A percentile compares a stretch with the other conserved stretches of the same genome.
phyloP scores from a whole-genome alignment of 2,113 vertebrate species.

The Hypanus sabinus region DNA sequence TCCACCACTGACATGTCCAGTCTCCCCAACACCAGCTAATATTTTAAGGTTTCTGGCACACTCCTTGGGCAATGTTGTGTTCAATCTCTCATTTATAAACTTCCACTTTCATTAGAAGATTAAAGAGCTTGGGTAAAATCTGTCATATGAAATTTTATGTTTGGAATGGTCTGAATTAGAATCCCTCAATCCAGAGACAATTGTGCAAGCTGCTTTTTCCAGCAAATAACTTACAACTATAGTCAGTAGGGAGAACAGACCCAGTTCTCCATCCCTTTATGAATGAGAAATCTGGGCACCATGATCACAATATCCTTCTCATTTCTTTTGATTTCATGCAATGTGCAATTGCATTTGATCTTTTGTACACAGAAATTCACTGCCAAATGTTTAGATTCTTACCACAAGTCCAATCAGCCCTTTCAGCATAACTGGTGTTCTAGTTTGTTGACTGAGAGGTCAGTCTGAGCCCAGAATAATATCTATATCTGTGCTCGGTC shows the following conservation, averaged over 20 bases:
- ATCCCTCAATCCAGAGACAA: neutral
- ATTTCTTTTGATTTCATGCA: neutral
- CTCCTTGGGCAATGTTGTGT: neutral
- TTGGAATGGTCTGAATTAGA: neutral
- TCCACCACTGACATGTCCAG: too few relatives aligned
- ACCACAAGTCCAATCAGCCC: neutral
- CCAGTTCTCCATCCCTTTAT: neutral
- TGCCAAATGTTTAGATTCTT: neutral
- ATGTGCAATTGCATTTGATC: neutral
- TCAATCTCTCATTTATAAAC: neutral
- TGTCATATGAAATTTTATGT: neutral
- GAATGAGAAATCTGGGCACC: neutral
- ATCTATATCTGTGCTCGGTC: neutral
- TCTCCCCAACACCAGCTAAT: too few relatives aligned
- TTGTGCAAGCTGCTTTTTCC: neutral
- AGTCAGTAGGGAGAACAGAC: neutral
- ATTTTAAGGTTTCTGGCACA: too few relatives aligned
- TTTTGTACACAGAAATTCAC: neutral
- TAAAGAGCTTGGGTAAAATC: neutral
- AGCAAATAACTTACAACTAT: neutral
- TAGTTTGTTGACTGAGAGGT: neutral
- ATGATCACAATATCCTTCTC: neutral
- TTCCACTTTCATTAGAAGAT: neutral
- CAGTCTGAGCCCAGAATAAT: neutral
- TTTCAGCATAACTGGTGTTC: neutral